Evolutionary conservation across 2,797 vertebrate genomes (phyloP), one percentile per base, ranked within the genome.

Genomic region (Salmo trutta): DNA sequence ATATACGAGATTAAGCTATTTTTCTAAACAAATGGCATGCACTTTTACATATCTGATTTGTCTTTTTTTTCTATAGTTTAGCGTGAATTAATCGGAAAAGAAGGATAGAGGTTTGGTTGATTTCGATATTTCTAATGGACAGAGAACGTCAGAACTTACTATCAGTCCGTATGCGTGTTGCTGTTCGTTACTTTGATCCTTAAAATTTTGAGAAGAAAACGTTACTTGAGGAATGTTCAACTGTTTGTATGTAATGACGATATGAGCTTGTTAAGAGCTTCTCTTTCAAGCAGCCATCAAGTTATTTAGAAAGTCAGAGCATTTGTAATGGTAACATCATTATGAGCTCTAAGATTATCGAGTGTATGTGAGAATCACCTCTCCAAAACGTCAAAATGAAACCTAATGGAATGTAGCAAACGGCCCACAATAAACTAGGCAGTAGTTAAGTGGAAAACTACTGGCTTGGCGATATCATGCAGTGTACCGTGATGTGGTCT

Each of bases 141-240:
- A 83, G 86, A 91, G 89, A 88, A 90, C 78, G 86, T 81, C 92
- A 87, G 93, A 96, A 99, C 98, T 99, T 99, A 99, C 98, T 98
- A 99, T 96, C 91, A 98, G 94, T 99, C 98, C 98, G 96, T 99
- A 95, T 96, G 97, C 94, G 96, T 99, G 98, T 95, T 98, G 97
- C 92, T 99, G 98, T 94, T 97, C 96, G 96, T 97, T 99, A 99
- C 95, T 97, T 96, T 99, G 97, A 94, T 99, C 98, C 98, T 99
- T 99, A 94, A 95, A 95, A 94, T 94, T 93, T 95, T 93, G 82
- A 94, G 90, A 94, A 97, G 95, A 97, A 96, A 97, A 94, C 74
- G 96, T 94, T 96, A 98, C 76, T 95, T 82, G 90, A 4, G 91
- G 77, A 82, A 66, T 75, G 73, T 64, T 84, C 54, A 79, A 77